Percentiles rank a stretch among this genome's conserved stretches.
These are phyloP conservation scores for Orthonychiurus folsomi DNA, from an alignment of 2,888 invertebrate species.

Conservation along the genomic window DNA sequence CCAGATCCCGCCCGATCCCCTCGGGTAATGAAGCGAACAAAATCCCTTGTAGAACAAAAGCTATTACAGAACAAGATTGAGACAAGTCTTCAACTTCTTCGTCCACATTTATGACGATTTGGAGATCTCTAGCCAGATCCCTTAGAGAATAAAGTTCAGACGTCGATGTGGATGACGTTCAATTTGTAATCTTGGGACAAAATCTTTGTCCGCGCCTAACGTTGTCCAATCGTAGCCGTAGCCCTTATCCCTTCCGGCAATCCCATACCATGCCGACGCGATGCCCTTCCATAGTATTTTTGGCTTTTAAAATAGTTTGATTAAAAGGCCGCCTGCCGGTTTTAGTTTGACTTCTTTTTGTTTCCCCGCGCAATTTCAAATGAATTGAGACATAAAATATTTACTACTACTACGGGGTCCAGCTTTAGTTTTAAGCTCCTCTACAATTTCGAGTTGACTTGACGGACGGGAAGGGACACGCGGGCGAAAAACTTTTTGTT, in stretches of 20 bases:
- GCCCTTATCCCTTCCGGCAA: not conserved
- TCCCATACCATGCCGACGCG: too few relatives aligned
- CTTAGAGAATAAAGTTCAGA: not conserved
- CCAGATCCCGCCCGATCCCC: too few relatives aligned
- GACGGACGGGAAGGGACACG: not conserved
- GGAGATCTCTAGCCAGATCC: too few relatives aligned
- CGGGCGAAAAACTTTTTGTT: slow-evolving; percentile 1
- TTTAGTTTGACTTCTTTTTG: not conserved
- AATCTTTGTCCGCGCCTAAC: too few relatives aligned
- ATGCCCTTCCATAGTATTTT: not conserved
- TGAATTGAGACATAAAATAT: not conserved
- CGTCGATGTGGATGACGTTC: not conserved
- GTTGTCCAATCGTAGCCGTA: too few relatives aligned
- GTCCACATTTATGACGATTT: too few relatives aligned
- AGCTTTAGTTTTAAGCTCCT: too few relatives aligned
- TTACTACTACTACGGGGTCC: too few relatives aligned
- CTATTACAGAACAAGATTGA: too few relatives aligned
- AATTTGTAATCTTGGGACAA: not conserved
- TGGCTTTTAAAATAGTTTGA: not conserved
- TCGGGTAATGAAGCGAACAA: not conserved
- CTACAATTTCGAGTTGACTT: too few relatives aligned
- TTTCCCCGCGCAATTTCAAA: not conserved
- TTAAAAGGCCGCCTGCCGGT: not conserved
- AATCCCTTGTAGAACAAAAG: not conserved
- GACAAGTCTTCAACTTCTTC: too few relatives aligned